phyloP scores from a whole-genome alignment of 2,113 vertebrate genomes.

The Triplophysa dalaica region DNA sequence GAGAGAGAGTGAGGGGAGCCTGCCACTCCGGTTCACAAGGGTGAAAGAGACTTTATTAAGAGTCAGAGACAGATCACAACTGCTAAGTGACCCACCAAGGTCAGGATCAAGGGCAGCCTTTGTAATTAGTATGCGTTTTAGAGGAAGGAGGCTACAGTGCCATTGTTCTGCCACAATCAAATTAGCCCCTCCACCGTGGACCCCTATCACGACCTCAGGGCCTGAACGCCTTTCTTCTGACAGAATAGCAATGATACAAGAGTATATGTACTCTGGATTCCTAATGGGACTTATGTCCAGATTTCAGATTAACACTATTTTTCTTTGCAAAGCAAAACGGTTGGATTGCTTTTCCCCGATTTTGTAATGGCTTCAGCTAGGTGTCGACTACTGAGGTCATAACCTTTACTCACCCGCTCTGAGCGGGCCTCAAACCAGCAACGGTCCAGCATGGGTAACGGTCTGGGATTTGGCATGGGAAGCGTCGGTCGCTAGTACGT shows the following conservation, averaged over 20 bases:
- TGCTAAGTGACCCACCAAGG: conserved; percentile 95
- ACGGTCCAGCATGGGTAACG: too few species aligned
- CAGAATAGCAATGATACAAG: conserved; percentile 66
- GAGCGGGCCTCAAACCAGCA: too few species aligned
- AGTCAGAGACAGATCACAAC: conserved; percentile 98
- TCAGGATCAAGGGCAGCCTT: conserved; percentile 90
- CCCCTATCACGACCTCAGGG: conserved; percentile 86
- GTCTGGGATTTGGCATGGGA: too few species aligned
- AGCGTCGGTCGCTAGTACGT: too few species aligned
- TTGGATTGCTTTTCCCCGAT: too few species aligned
- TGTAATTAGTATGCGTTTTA: conserved; percentile 96
- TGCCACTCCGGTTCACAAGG: conserved; percentile 89
- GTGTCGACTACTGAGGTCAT: too few species aligned
- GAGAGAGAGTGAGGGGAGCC: conserved; percentile 63
- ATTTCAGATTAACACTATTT: conserved; percentile 65
- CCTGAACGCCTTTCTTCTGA: conserved; percentile 69
- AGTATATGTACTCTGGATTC: conserved; percentile 39
- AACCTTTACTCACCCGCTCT: too few species aligned
- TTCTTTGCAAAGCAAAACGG: too few species aligned
- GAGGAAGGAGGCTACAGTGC: conserved; percentile 80
- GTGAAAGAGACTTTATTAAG: conserved; percentile 96
- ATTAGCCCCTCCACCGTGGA: conserved; percentile 93
- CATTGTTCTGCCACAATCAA: conserved; percentile 95
- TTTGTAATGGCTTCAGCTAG: too few species aligned
- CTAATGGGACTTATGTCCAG: conserved; percentile 57